Evolutionary conservation across 2,888 invertebrate genomes (phyloP).

Genomic region (Microctonus brassicae): DNA sequence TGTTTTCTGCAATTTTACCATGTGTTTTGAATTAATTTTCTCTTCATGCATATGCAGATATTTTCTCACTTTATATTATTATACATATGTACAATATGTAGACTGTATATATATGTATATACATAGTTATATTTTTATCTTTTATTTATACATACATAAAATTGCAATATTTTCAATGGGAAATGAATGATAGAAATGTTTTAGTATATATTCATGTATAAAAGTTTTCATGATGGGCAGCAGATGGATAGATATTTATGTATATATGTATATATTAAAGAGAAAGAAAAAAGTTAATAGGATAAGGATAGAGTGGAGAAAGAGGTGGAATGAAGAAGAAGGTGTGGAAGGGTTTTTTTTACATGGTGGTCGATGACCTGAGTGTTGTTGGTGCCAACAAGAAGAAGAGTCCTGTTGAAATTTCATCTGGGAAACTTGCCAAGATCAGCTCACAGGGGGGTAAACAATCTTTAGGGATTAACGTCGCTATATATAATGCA

Average conservation of each 20-base stretch:
- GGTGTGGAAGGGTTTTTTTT: neutral
- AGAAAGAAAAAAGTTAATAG: neutral
- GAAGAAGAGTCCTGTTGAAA: conserved; percentile 6
- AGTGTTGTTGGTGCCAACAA: neutral
- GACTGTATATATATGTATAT: no score
- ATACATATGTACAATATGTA: no score
- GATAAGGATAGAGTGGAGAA: neutral
- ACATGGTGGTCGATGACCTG: conserved; percentile 20
- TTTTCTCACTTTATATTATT: no score
- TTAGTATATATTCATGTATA: neutral
- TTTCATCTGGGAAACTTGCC: conserved; percentile 18
- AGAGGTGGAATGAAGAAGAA: neutral
- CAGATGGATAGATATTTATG: neutral
- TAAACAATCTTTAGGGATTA: conserved; percentile 26
- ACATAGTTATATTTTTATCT: no score
- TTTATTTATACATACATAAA: no score
- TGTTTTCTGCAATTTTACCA: no score
- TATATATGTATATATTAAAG: neutral
- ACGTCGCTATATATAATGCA: neutral
- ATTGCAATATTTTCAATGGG: no score
- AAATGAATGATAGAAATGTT: neutral
- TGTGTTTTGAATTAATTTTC: no score
- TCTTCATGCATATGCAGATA: no score
- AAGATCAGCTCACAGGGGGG: conserved; percentile 8
- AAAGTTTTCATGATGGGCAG: neutral